phyloP scores from a whole-genome alignment of 2,113 vertebrate species.

The Steatornis caripensis region DNA sequence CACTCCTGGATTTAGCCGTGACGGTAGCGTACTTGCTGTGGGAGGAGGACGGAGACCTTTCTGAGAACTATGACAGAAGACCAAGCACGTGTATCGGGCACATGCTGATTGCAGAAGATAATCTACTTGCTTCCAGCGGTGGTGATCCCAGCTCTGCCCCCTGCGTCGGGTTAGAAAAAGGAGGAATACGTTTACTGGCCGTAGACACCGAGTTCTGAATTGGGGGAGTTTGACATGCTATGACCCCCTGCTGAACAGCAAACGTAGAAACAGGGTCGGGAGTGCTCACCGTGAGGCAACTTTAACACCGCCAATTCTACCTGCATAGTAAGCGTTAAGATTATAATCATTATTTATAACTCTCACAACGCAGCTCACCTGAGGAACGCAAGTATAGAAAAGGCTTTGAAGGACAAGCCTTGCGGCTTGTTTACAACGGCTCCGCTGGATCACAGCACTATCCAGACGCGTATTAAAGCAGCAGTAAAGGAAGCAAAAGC shows the following conservation, averaged over 20 bases:
- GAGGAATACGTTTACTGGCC: not conserved
- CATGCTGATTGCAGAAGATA: not conserved
- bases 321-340: not conserved
- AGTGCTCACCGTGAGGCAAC: not conserved
- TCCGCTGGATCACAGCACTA: not conserved
- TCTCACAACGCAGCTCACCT: not conserved
- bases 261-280: not conserved
- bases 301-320: not conserved
- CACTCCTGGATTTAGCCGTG: not conserved
- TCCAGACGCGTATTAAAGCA: constrained; percentile 15
- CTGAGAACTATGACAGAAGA: not conserved
- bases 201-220: not conserved
- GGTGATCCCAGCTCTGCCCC: not conserved
- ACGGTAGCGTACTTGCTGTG: accelerated
- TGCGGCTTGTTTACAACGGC: constrained; percentile 21
- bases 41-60: not conserved
- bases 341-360: not conserved
- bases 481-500: constrained; percentile 39
- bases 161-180: not conserved
- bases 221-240: not conserved
- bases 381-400: not conserved
- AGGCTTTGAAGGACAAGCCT: not conserved
- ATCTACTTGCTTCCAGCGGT: not conserved
- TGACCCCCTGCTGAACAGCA: not conserved
- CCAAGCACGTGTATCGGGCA: not conserved